These are phyloP conservation scores for Dufourea novaeangliae DNA, from an alignment of 1,140 invertebrate genomes.

Conservation along the genomic window DNA sequence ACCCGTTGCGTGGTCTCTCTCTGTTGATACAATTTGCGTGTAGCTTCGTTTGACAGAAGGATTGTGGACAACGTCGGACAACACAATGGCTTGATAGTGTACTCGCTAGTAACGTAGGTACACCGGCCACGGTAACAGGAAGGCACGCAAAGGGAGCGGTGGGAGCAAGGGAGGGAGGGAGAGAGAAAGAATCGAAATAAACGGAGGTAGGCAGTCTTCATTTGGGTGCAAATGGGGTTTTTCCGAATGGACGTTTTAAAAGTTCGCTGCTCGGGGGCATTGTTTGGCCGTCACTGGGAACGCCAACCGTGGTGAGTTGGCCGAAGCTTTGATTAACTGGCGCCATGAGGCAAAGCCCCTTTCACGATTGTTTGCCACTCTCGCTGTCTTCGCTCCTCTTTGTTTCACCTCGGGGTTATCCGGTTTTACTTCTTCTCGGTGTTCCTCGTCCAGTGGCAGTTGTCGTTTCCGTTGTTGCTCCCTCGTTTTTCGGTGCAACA, in stretches of 20 bases:
- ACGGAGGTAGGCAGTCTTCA: conserved; percentile 57
- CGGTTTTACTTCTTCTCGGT: not conserved
- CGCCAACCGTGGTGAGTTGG: conserved; percentile 3
- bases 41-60: not conserved
- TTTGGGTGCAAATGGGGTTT: conserved; percentile 73
- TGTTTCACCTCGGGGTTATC: conserved; percentile 3
- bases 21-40: conserved; percentile 2
- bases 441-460: conserved; percentile 14
- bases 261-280: conserved; percentile 63
- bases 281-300: conserved; percentile 57
- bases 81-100: conserved; percentile 64
- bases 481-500: not conserved
- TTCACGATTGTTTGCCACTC: conserved; percentile 50
- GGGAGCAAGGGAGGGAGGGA: not conserved
- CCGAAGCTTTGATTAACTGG: conserved; percentile 65
- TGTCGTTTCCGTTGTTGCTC: conserved; percentile 15
- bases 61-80: conserved; percentile 9
- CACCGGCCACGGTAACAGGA: not conserved
- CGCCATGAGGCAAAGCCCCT: conserved; percentile 50
- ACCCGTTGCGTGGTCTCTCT: not conserved
- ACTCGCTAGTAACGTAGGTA: conserved; percentile 39
- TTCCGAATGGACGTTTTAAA: conserved; percentile 69
- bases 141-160: not conserved
- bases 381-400: conserved; percentile 7
- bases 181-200: not conserved